These are phyloP conservation scores for Tipula helvola DNA, from an alignment of 2,888 invertebrate genomes.

Conservation along the genomic window DNA sequence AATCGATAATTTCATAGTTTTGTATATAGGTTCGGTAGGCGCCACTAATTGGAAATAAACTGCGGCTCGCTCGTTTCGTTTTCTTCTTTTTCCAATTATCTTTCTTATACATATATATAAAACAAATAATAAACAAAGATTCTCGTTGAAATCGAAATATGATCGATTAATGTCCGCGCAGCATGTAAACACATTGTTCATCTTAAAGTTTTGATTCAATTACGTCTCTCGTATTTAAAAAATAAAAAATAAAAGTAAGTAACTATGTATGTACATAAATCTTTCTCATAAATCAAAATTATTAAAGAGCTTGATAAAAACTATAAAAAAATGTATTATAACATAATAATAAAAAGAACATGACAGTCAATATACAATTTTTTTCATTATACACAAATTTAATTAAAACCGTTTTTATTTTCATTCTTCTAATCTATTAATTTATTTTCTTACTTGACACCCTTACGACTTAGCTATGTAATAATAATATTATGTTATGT, in stretches of 20 bases:
- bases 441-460: neutral
- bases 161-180: neutral
- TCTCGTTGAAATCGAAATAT: neutral
- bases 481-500: neutral
- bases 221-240: neutral
- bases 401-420: neutral
- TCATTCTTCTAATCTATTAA: neutral
- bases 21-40: neutral
- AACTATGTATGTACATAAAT: neutral
- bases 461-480: neutral
- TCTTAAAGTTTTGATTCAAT: neutral
- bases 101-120: neutral
- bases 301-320: neutral
- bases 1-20: neutral
- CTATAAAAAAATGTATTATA: neutral
- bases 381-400: neutral
- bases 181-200: neutral
- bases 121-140: neutral
- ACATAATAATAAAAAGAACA: neutral
- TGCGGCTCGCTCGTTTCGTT: neutral
- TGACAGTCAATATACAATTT: neutral
- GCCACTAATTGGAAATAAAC: neutral
- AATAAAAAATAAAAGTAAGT: no score
- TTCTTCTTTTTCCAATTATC: neutral
- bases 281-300: constrained; percentile 4